phyloP scores from a whole-genome alignment of 1,140 invertebrate genomes.

The Cheumatopsyche charites region DNA sequence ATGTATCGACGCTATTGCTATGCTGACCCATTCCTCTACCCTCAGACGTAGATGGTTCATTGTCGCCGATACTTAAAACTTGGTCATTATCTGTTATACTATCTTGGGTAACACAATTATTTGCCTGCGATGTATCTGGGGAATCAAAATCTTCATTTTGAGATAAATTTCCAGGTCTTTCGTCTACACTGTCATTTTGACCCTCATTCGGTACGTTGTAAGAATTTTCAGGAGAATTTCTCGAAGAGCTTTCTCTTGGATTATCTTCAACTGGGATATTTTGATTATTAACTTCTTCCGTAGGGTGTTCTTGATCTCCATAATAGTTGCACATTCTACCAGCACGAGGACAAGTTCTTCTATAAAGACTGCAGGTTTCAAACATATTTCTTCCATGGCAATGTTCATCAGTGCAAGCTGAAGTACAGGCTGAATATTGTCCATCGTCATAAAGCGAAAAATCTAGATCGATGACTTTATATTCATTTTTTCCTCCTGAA shows the following conservation, averaged over 20 bases:
- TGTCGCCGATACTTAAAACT: conserved; percentile 41
- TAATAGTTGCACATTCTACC: conserved; percentile 26
- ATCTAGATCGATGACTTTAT: conserved; percentile 65
- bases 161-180: conserved; percentile 18
- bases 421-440: conserved; percentile 44
- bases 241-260: not conserved
- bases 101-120: conserved; percentile 34
- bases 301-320: conserved; percentile 14
- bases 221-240: conserved; percentile 34
- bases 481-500: conserved; percentile 58
- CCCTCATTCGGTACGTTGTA: conserved; percentile 1
- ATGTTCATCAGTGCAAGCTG: conserved; percentile 40
- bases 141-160: conserved; percentile 41
- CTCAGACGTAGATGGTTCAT: conserved; percentile 43
- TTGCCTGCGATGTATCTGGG: conserved; percentile 32
- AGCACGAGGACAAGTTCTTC: conserved; percentile 30
- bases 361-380: conserved; percentile 39
- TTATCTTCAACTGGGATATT: conserved; percentile 4
- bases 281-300: not conserved
- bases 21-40: conserved; percentile 13
- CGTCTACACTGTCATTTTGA: conserved; percentile 19
- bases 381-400: conserved; percentile 35
- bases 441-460: conserved; percentile 53
- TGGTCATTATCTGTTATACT: conserved; percentile 43
- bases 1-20: conserved; percentile 28